A percentile compares a stretch with the other conserved stretches of the same genome.
Evolutionary conservation across 2,888 invertebrate genomes (phyloP).

Genomic region (Azorinus chamasolen): DNA sequence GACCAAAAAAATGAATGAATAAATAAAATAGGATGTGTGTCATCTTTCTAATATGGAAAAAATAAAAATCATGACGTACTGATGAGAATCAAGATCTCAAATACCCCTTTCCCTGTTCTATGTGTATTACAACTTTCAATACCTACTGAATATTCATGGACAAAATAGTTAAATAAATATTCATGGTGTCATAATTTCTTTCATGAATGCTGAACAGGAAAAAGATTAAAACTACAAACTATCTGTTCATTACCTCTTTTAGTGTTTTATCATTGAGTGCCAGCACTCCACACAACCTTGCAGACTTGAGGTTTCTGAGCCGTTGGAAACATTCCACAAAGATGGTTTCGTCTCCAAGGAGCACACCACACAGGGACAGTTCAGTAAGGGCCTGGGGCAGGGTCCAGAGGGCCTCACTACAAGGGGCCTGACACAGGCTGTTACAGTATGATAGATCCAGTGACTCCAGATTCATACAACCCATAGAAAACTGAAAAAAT

Average conservation of each 20-base stretch:
- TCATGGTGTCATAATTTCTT: neutral
- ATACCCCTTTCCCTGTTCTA: no score
- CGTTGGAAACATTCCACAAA: constrained; percentile 79
- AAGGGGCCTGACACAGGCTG: constrained; percentile 68
- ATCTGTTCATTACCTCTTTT: constrained; percentile 65
- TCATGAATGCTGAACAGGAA: neutral
- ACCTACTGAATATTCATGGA: no score
- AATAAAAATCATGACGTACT: no score
- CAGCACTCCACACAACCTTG: constrained; percentile 81
- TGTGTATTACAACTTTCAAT: no score
- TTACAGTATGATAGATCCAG: constrained; percentile 83
- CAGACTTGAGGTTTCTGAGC: constrained; percentile 68
- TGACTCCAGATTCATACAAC: constrained; percentile 73
- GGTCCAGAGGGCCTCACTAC: constrained; percentile 74
- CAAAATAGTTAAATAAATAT: no score
- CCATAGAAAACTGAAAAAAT: constrained; percentile 75
- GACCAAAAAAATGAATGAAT: no score
- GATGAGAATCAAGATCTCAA: no score
- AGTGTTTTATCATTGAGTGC: constrained; percentile 81
- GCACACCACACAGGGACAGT: constrained; percentile 81
- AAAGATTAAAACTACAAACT: neutral
- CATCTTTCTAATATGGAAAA: no score
- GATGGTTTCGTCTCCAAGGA: constrained; percentile 75
- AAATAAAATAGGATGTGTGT: no score
- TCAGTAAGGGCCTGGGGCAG: constrained; percentile 77